A percentile compares a stretch with the other conserved stretches of the same genome.
These are phyloP conservation scores for Drosophila mauritiana DNA, from an alignment of 1,140 invertebrate genomes.

Conservation along the genomic window DNA sequence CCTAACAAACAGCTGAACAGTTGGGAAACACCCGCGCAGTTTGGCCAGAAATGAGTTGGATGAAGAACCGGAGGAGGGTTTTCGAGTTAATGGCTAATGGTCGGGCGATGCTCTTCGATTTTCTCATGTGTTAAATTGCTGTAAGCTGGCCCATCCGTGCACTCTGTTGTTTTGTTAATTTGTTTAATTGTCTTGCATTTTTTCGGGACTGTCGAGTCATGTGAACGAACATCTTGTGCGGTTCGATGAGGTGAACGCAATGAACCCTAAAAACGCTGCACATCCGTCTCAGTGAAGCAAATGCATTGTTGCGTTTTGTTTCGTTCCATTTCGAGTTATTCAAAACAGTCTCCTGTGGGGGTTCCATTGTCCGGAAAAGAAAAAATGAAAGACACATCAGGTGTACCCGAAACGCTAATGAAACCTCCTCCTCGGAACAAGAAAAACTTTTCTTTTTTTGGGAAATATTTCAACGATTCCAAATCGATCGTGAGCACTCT, in stretches of 20 bases:
- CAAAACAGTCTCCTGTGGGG: constrained; percentile 73
- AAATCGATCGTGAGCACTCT: constrained; percentile 67
- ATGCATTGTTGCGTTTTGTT: constrained; percentile 60
- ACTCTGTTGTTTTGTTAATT: constrained; percentile 69
- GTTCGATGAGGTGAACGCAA: constrained; percentile 59
- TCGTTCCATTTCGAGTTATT: constrained; percentile 54
- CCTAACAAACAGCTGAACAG: constrained; percentile 78
- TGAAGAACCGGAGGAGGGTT: constrained; percentile 13
- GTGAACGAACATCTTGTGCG: constrained; percentile 79
- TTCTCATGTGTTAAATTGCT: constrained; percentile 81
- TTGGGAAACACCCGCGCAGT: constrained; percentile 77
- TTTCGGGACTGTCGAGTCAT: constrained; percentile 62
- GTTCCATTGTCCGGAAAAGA: constrained; percentile 44
- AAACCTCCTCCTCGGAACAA: constrained; percentile 52
- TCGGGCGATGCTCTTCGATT: constrained; percentile 75
- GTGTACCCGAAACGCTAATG: constrained; percentile 71
- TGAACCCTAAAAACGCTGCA: constrained; percentile 76
- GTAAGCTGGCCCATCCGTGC: constrained; percentile 22
- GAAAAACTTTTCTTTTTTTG: constrained; percentile 59
- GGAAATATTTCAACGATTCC: constrained; percentile 58
- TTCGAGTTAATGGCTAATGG: constrained; percentile 66
- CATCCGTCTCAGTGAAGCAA: constrained; percentile 56
- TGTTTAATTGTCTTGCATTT: constrained; percentile 80
- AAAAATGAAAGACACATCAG: constrained; percentile 52
- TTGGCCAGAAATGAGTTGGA: constrained; percentile 32